phyloP scores from a whole-genome alignment of 2,888 invertebrate genomes.

The Phragmatobia fuliginosa region DNA sequence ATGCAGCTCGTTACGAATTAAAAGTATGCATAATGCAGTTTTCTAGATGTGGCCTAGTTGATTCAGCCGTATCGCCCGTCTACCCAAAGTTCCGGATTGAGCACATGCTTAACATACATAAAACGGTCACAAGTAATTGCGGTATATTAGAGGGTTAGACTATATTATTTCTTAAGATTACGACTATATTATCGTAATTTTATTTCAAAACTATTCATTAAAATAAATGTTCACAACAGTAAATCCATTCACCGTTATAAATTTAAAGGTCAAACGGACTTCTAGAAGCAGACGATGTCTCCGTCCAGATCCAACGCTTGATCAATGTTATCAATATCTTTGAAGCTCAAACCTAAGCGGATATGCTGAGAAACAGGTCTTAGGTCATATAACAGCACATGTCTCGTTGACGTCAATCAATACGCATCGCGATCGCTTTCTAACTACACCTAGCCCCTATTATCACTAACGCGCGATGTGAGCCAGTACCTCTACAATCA shows the following conservation, averaged over 20 bases:
- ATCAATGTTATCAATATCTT: conserved; percentile 61
- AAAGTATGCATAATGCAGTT: conserved; percentile 51
- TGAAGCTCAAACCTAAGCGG: conserved; percentile 56
- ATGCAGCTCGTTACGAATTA: conserved; percentile 47
- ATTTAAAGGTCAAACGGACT: conserved; percentile 49
- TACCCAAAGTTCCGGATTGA: conserved; percentile 37
- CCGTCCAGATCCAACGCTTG: conserved; percentile 48
- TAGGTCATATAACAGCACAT: conserved; percentile 71
- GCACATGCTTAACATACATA: conserved; percentile 21
- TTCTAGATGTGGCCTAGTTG: conserved; percentile 30
- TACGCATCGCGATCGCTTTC: conserved; percentile 64
- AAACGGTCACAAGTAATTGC: conserved; percentile 9
- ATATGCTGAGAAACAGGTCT: conserved; percentile 66
- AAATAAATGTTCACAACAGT: conserved; percentile 28
- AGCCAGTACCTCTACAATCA: conserved; percentile 32
- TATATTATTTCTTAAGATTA: conserved; percentile 11
- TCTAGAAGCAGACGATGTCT: conserved; percentile 46
- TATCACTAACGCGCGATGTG: conserved; percentile 30
- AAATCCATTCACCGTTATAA: conserved; percentile 34
- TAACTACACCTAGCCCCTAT: conserved; percentile 50
- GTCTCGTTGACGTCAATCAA: conserved; percentile 72
- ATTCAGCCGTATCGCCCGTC: conserved; percentile 23
- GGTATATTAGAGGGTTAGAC: background rate
- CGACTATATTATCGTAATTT: background rate
- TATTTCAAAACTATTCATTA: background rate